Conservation (phyloP, 2,888 invertebrate species). For the Heliconius charithonia region DNA sequence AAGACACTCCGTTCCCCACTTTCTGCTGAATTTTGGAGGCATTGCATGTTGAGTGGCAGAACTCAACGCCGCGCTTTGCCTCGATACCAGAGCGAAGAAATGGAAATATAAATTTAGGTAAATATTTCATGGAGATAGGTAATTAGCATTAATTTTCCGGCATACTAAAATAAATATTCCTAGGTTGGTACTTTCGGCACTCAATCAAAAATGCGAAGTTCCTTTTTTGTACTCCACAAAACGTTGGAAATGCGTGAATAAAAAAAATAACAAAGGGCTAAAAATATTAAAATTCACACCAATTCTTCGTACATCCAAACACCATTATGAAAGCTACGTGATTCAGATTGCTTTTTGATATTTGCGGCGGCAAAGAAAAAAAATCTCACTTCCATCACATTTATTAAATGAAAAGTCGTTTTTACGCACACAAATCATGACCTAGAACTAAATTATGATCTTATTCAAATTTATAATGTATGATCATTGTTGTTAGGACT, state of each 20-base stretch:
- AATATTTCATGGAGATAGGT: too few species aligned
- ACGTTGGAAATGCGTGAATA: background rate
- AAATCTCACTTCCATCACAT: slow-evolving; percentile 30
- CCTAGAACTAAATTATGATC: slow-evolving; percentile 21
- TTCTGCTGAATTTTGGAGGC: too few species aligned
- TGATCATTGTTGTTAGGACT: background rate
- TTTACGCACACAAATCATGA: slow-evolving; percentile 45
- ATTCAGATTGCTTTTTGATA: slow-evolving; percentile 33
- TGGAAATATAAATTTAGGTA: too few species aligned
- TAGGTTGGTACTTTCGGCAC: too few species aligned
- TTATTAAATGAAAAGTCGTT: slow-evolving; percentile 45
- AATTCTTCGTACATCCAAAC: slow-evolving; percentile 22
- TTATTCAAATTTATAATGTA: slow-evolving; percentile 7
- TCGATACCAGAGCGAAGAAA: too few species aligned
- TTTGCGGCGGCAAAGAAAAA: slow-evolving; percentile 8
- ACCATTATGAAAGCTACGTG: slow-evolving; percentile 29
- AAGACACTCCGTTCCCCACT: too few species aligned
- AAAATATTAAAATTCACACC: slow-evolving; percentile 10
- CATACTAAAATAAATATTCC: too few species aligned
- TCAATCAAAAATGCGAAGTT: too few species aligned
- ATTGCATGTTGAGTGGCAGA: too few species aligned
- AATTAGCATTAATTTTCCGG: too few species aligned
- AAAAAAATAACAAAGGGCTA: slow-evolving; percentile 1
- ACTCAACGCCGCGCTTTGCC: too few species aligned
- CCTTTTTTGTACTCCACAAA: background rate